Conservation (phyloP, 2,888 invertebrate species). For the Lycaena phlaeas region DNA sequence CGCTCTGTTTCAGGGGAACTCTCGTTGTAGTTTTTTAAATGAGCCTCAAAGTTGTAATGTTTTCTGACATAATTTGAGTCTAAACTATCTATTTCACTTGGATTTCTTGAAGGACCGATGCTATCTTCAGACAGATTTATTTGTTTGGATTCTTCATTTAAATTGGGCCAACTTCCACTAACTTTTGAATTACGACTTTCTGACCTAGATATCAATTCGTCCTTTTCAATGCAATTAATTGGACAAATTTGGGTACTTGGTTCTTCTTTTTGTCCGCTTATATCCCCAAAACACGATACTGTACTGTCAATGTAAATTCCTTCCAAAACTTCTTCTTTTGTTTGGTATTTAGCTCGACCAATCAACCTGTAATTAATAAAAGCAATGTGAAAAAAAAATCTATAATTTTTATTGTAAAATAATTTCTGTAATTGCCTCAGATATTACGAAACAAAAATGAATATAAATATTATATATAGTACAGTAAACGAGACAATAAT, state of each 20-base stretch:
- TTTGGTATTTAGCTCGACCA: constrained; percentile 64
- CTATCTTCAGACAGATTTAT: constrained; percentile 63
- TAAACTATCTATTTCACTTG: constrained; percentile 72
- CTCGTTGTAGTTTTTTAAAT: constrained; percentile 56
- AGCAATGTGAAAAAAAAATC: neutral
- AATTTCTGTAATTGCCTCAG: no score
- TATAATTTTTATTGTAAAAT: no score
- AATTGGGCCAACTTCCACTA: constrained; percentile 63
- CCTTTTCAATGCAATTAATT: constrained; percentile 43
- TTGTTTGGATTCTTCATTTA: constrained; percentile 56
- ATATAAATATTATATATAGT: no score
- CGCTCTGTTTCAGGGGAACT: constrained; percentile 62
- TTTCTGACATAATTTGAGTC: constrained; percentile 74
- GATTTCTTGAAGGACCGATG: constrained; percentile 61
- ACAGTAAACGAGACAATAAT: no score
- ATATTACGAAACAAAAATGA: no score
- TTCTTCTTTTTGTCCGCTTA: constrained; percentile 54
- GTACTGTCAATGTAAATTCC: constrained; percentile 67
- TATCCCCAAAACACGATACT: constrained; percentile 65
- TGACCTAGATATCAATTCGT: constrained; percentile 45
- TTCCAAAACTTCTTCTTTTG: constrained; percentile 66
- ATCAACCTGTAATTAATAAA: constrained; percentile 48
- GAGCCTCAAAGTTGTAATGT: constrained; percentile 67
- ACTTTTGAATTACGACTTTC: constrained; percentile 51
- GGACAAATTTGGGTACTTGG: constrained; percentile 29